Base-by-base conservation (phyloP, 2,888 invertebrate genomes). In the Epirrhoe tristata region DNA sequence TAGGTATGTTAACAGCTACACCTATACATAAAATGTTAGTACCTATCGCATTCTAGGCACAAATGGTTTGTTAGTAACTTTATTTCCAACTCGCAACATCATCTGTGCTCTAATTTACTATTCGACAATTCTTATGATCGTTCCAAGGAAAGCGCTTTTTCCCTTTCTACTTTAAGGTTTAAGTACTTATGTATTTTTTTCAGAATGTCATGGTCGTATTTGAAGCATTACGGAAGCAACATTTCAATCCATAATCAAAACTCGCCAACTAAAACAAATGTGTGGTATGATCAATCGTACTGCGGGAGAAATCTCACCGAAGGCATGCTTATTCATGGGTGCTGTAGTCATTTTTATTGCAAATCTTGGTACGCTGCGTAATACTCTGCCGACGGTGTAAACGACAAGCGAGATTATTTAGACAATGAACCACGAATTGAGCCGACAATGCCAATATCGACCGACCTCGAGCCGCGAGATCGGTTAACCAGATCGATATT, bases 401-500 rank as follows among this genome's bases (percentile, higher is more conserved):
- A 69, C 55, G 46, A 55, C 56, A 39, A 57, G 51, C 61, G 50
- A 56, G 63, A 63, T 58, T 63, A 58, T 65, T 43, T 34, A 65
- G 34, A 72, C 62, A 64, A 63, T 52, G 61, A 67, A 65, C 63
- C 58, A 66, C 55, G 63, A 58, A 39, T 71, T 46, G 57, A 65
- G 58, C 58, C 67, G 71, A 69, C 76, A 75, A 70, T 69, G 69
- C 70, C 74, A 73, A 69, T 74, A 74, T 64, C 63, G 31, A 53
- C 63, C 60, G 72, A 77, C 79, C 81, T 81, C 75, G 77, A 6
- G 72, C 64, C 75, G 74, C 77, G 77, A 79, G 78, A 82, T 80
- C 74, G 51, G 69, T 67, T 70, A 62, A 65, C 63, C 57, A 71
- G 70, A 73, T 74, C 46, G 56, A 71, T 58, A 65, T 70, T 61